A percentile compares a stretch with the other conserved stretches of the same genome.
Evolutionary conservation across 2,888 invertebrate species (phyloP).

Genomic region (Spatulosminthurus flaviceps): DNA sequence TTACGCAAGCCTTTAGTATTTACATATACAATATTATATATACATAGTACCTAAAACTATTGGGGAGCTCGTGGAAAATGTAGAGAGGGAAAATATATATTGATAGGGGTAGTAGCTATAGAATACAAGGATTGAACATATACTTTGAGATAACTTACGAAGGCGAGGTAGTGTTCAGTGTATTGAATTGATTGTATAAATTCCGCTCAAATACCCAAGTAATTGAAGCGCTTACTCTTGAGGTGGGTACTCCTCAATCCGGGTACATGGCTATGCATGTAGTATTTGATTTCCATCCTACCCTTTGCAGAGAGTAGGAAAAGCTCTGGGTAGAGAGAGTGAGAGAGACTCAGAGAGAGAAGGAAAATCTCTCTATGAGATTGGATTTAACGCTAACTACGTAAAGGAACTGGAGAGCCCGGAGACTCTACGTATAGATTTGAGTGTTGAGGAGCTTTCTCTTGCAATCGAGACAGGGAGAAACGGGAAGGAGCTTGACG

Average conservation of each 20-base stretch:
- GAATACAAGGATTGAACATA: no score
- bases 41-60: no score
- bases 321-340: no score
- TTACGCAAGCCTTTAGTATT: neutral
- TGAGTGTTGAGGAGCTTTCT: neutral
- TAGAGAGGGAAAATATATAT: no score
- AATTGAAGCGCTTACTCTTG: slow-evolving; percentile 37
- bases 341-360: no score
- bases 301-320: neutral
- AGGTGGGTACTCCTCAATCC: slow-evolving; percentile 5
- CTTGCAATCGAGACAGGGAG: slow-evolving; percentile 27
- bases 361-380: neutral
- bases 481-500: slow-evolving; percentile 49
- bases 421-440: neutral
- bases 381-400: slow-evolving; percentile 35
- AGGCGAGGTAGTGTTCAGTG: neutral
- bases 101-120: no score
- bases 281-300: neutral
- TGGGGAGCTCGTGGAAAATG: no score
- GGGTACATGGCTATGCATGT: neutral
- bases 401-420: neutral
- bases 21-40: no score
- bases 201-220: slow-evolving; percentile 22
- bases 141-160: no score
- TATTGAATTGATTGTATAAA: slow-evolving; percentile 23